Evolutionary conservation across 2,113 vertebrate genomes (phyloP).

Genomic region (Onychostruthus taczanowskii): DNA sequence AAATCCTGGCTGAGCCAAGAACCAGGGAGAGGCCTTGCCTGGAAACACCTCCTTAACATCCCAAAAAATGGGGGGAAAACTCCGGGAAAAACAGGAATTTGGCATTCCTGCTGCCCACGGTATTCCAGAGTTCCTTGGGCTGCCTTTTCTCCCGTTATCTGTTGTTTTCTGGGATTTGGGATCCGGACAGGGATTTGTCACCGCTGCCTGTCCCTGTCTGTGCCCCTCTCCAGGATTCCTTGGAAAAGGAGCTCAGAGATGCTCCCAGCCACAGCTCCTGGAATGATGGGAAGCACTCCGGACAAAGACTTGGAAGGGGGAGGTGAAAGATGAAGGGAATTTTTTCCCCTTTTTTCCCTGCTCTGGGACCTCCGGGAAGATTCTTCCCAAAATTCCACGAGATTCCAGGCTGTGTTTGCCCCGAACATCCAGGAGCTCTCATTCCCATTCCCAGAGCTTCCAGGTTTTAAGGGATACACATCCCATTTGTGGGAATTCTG

Average conservation of each 20-base stretch:
- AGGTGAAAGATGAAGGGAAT: neutral
- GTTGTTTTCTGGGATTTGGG: neutral
- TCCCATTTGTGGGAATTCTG: neutral
- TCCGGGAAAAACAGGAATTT: neutral
- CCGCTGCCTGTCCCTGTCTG: too few relatives aligned
- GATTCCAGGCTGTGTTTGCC: neutral
- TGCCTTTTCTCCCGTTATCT: accelerated
- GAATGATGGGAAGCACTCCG: neutral
- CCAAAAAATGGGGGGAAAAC: neutral
- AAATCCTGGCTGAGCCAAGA: neutral
- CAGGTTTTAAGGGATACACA: accelerated
- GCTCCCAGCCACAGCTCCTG: neutral
- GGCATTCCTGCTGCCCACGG: neutral
- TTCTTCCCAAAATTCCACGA: neutral
- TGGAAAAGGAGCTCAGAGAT: neutral
- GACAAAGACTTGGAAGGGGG: neutral
- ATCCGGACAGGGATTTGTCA: accelerated
- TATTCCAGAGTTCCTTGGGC: neutral
- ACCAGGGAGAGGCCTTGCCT: accelerated
- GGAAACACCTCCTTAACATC: neutral
- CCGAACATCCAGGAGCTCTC: neutral
- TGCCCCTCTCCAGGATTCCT: neutral
- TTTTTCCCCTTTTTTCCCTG: accelerated
- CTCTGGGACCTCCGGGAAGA: neutral
- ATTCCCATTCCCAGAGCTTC: accelerated